phyloP scores from a whole-genome alignment of 1,140 invertebrate genomes.

The Drosophila albomicans region DNA sequence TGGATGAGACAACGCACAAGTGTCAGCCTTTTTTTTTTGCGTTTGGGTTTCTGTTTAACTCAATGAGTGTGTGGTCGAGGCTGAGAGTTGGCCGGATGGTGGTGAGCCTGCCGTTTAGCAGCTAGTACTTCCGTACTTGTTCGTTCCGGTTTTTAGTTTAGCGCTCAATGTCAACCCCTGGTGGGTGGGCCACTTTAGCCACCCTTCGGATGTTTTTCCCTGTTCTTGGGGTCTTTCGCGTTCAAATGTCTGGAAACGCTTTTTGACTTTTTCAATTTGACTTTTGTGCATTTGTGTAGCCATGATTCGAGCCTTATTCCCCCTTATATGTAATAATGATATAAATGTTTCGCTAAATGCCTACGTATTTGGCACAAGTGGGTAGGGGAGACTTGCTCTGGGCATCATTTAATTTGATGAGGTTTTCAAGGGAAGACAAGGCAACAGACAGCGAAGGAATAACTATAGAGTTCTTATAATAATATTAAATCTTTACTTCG shows the following conservation, averaged over 20 bases:
- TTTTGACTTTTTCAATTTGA: slow-evolving; percentile 83
- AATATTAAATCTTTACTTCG: neutral
- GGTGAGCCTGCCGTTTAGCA: slow-evolving; percentile 51
- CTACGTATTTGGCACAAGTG: slow-evolving; percentile 64
- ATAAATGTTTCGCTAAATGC: slow-evolving; percentile 84
- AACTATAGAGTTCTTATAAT: neutral
- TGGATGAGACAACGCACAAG: slow-evolving; percentile 52
- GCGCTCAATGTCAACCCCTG: slow-evolving; percentile 48
- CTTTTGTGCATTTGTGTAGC: slow-evolving; percentile 47
- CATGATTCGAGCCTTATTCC: slow-evolving; percentile 35
- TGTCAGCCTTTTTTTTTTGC: slow-evolving; percentile 49
- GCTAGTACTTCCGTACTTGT: slow-evolving; percentile 54
- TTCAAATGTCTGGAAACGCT: slow-evolving; percentile 42
- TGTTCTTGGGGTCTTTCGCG: slow-evolving; percentile 21
- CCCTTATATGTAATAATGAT: slow-evolving; percentile 80
- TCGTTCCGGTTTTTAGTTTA: slow-evolving; percentile 71
- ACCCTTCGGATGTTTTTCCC: slow-evolving; percentile 28
- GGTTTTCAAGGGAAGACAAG: slow-evolving; percentile 35
- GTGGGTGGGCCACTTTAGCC: slow-evolving; percentile 51
- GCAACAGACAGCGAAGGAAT: neutral
- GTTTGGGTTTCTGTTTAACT: neutral
- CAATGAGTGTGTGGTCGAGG: slow-evolving; percentile 5
- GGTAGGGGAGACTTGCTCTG: slow-evolving; percentile 12
- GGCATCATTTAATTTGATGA: slow-evolving; percentile 74
- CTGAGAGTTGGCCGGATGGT: slow-evolving; percentile 32